A percentile compares a stretch with the other conserved stretches of the same genome.
phyloP scores from a whole-genome alignment of 1,140 invertebrate species.

The Drosophila repletoides region DNA sequence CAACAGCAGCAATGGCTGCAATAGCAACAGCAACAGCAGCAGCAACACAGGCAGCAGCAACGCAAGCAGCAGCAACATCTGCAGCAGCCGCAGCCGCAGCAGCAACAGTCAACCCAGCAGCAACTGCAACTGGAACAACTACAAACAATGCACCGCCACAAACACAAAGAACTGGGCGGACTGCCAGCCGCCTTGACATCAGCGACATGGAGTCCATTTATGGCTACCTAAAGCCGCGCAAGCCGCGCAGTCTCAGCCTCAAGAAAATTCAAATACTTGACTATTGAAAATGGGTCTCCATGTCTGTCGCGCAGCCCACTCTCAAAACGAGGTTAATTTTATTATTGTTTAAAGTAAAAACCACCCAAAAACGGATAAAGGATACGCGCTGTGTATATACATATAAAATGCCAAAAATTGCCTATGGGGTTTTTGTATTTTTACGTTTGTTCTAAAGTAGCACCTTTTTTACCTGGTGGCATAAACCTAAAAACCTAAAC shows the following conservation, averaged over 20 bases:
- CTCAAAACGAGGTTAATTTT: conserved; percentile 69
- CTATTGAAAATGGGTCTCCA: conserved; percentile 58
- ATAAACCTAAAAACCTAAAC: conserved; percentile 63
- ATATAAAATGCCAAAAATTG: conserved; percentile 19
- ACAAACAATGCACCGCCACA: conserved; percentile 55
- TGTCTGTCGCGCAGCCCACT: too few species aligned
- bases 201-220: conserved; percentile 82
- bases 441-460: conserved; percentile 1
- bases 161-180: conserved; percentile 59
- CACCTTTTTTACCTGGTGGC: conserved; percentile 29
- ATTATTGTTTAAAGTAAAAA: background rate
- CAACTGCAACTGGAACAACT: conserved; percentile 40
- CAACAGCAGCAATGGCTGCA: conserved; percentile 31
- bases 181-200: conserved; percentile 77
- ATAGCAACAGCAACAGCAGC: conserved; percentile 32
- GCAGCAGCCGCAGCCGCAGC: conserved; percentile 18
- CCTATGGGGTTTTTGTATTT: background rate
- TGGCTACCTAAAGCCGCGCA: conserved; percentile 81
- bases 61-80: conserved; percentile 26
- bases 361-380: conserved; percentile 1
- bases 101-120: conserved; percentile 31
- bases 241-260: conserved; percentile 77
- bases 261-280: conserved; percentile 82
- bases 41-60: conserved; percentile 23
- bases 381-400: conserved; percentile 43